Base-by-base conservation (phyloP, 2,797 vertebrate species). In the Acipenser ruthenus region DNA sequence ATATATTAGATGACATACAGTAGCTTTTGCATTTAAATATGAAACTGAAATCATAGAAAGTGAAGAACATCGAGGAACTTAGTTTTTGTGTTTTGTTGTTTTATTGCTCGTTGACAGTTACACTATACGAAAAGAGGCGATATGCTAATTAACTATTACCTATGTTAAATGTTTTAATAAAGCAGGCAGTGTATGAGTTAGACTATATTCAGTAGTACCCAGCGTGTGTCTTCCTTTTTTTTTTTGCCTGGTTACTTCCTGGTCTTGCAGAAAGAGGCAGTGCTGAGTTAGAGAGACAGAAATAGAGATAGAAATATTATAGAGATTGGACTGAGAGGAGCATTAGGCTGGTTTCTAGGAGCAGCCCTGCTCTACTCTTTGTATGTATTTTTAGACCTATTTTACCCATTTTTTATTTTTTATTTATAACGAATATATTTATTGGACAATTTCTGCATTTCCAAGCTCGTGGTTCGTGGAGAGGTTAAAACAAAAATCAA, bases 201-300 rank as follows among this genome's bases (percentile, higher is more conserved):
- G 71, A 72, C 65, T 71, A 74, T 70, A 60, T 23, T 59, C 9
- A 65, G 75, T 58, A 72, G 60, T 72, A 62, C 47, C 50, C 47
- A 58, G 58, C 67, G 77, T 79, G 77, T 74, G 72, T 47, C 71
- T 79, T 52, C 68, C 58, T 64, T 49, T 15, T 50, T 77, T 68
- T 72, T 75, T 77, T 76, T 79, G 76, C 82, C 12, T 76, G 79
- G 84, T 77, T 81, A 90, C 86, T 93, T 92, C 92, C 90, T 87
- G 86, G 87, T 89, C 89, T 89, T 78, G 85, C 91, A 90, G 92
- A 84, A 78, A 90, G 91, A 91, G 91, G 92, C 92, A 92, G 92
- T 94, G 90, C 90, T 91, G 92, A 94, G 93, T 90, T 89, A 80
- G 85, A 89, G 80, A 88, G 87, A 88, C 91, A 90, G 84, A 90